Evolutionary conservation across 1,140 invertebrate species (phyloP), one percentile per base, ranked within the genome.

Genomic region (Chironomus tepperi): DNA sequence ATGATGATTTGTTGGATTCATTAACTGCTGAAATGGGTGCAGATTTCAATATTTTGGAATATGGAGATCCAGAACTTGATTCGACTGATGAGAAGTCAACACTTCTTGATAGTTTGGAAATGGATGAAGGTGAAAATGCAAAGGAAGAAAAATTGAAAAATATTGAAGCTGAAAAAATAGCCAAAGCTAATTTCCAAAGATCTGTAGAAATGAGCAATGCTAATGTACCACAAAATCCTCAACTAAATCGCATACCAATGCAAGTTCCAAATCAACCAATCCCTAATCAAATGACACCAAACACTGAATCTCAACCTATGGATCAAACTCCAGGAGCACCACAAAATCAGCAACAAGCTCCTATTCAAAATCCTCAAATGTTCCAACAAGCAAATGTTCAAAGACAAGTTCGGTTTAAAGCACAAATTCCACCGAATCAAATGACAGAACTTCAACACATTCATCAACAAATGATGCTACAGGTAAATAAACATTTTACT

Each of bases 21-120:
- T 79, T 86, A 77, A 84, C 85, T 85, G 93, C 91, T 43, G 91
- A 94, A 85, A 93, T 96, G 86, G 94, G 94, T 15, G 91, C 94
- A 79, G 95, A 97, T 83, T 98, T 98, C 83, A 97, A 98, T 81
- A 97, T 98, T 78, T 81, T 98, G 57, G 93, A 96, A 83, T 98
- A 97, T 84, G 95, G 94, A 0, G 95, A 98, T 87, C 93, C 95
- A 0, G 95, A 97, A 83, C 84, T 96, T n/a, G 93, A 94, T 75
- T 89, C 90, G 73, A 87, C 89, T 72, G 89, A 88, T 8, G 89
- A 89, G 74, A 90, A 90, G 77, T 90, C 89, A 21, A 93, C 91
- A 78, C 89, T 93, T 76, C 85, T 93, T 16, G 91, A 93, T 81
- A 88, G 87, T 42, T 84, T 93, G 64, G 91, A 93, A 81, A 84